Evolutionary conservation across 2,113 vertebrate species (phyloP).

Genomic region (Centropus bengalensis): DNA sequence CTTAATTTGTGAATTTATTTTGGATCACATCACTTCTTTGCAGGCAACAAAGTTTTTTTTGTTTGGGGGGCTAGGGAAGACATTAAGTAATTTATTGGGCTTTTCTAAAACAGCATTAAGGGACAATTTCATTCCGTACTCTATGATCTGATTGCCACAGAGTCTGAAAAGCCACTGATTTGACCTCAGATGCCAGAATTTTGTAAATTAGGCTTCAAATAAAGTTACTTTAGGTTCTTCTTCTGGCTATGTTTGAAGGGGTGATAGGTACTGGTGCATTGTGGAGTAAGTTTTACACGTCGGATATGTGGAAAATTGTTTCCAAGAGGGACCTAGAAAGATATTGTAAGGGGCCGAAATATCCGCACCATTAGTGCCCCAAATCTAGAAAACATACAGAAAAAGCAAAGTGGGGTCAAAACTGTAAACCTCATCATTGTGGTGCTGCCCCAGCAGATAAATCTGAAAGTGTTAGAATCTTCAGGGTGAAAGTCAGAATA

Average conservation of each 20-base stretch:
- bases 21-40: background rate
- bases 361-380: background rate
- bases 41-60: too few relatives aligned
- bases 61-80: too few relatives aligned
- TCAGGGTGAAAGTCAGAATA: background rate
- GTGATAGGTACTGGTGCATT: background rate
- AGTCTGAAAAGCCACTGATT: background rate
- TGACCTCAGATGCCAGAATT: background rate
- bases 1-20: background rate
- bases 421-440: background rate
- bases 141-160: background rate
- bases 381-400: background rate
- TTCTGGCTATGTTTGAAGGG: background rate
- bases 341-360: background rate
- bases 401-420: background rate
- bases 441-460: background rate
- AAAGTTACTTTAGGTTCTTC: background rate
- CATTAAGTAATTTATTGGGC: background rate
- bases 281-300: background rate
- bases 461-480: conserved; percentile 15
- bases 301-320: background rate
- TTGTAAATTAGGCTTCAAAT: background rate
- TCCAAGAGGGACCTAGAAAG: background rate
- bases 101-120: background rate
- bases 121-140: background rate